A percentile compares a stretch with the other conserved stretches of the same genome.
Evolutionary conservation across 2,888 invertebrate genomes (phyloP).

Genomic region (Stenotaenia linearis): DNA sequence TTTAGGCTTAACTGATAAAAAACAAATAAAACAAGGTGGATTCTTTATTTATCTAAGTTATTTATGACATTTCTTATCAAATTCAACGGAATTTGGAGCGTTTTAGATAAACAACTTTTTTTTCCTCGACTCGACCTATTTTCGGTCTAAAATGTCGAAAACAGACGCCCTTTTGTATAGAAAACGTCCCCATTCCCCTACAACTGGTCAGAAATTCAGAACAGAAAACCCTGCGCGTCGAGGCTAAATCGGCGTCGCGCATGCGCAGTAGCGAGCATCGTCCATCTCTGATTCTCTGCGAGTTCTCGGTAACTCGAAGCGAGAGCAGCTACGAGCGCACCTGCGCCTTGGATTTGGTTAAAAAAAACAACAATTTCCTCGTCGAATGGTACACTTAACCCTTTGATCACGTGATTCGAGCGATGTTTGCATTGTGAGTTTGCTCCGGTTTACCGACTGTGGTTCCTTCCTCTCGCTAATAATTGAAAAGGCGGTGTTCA

Average conservation of each 20-base stretch:
- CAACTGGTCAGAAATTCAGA: not conserved
- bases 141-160: not conserved
- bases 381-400: not conserved
- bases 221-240: not conserved
- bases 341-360: not conserved
- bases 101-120: no score
- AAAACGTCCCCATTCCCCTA: not conserved
- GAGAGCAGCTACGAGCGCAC: not conserved
- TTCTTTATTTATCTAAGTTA: not conserved
- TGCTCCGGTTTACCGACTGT: not conserved
- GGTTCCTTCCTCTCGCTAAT: not conserved
- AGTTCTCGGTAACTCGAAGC: no score
- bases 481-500: not conserved
- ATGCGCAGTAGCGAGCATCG: not conserved
- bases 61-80: not conserved
- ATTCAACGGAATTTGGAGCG: not conserved
- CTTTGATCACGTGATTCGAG: not conserved
- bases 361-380: no score
- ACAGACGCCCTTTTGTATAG: not conserved
- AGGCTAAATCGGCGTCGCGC: not conserved
- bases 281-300: not conserved
- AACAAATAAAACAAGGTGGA: not conserved
- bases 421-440: not conserved
- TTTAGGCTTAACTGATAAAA: no score
- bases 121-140: no score